phyloP scores from a whole-genome alignment of 2,113 vertebrate species.

The Hippoglossus stenolepis region DNA sequence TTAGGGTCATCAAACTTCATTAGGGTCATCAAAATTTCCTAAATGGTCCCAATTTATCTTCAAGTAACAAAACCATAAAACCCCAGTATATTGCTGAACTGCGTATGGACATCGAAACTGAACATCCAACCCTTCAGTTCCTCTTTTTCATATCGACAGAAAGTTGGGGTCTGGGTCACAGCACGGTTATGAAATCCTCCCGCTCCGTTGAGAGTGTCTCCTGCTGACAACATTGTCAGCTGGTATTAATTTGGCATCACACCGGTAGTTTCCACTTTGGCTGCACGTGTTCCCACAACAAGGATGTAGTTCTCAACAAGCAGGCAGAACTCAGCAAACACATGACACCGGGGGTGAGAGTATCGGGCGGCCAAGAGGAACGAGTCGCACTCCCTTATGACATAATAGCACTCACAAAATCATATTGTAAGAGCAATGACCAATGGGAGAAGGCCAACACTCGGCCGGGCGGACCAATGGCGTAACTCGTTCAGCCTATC shows the following conservation, averaged over 20 bases:
- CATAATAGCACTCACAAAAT: neutral
- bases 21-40: neutral
- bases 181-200: neutral
- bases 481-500: too few species aligned
- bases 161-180: neutral
- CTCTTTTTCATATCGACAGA: neutral
- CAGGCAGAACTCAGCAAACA: neutral
- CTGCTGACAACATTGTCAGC: neutral
- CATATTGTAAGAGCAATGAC: neutral
- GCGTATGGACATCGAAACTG: neutral
- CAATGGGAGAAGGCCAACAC: neutral
- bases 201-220: neutral
- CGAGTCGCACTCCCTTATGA: neutral
- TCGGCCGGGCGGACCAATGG: too few species aligned
- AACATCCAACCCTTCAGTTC: neutral
- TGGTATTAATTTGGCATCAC: neutral
- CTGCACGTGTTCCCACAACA: neutral
- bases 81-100: neutral
- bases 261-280: neutral
- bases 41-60: neutral
- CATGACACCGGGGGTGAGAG: neutral
- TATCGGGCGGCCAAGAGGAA: neutral
- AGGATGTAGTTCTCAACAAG: neutral
- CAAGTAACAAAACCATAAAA: neutral
- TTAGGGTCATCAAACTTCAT: neutral